Percentiles rank a stretch among this genome's conserved stretches.
These are phyloP conservation scores for Margarornis squamiger DNA, from an alignment of 2,797 vertebrate genomes.

Conservation along the genomic window DNA sequence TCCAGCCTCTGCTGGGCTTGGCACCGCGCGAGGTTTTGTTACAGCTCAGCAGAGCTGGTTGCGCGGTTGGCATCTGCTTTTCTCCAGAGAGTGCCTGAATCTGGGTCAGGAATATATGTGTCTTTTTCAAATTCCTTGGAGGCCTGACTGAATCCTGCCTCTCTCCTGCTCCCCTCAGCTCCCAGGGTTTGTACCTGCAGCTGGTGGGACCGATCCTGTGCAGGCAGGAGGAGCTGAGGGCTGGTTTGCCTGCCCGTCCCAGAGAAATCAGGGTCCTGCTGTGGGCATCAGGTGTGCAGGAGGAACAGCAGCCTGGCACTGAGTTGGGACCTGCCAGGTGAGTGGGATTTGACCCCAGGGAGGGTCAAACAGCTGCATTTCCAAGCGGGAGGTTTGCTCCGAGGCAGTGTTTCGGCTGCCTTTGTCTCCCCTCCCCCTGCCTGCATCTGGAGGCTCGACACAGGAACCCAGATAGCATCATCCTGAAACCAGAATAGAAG, in stretches of 20 bases:
- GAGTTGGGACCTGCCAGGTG: background rate
- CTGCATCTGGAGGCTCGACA: slow-evolving; percentile 37
- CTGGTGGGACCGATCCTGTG: background rate
- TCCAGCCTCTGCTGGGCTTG: background rate
- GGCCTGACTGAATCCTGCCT: slow-evolving; percentile 16
- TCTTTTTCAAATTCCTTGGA: slow-evolving; percentile 10
- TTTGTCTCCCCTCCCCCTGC: slow-evolving; percentile 43
- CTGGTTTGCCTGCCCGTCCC: background rate
- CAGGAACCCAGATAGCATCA: slow-evolving; percentile 69
- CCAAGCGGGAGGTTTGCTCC: background rate
- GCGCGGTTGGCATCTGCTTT: slow-evolving; percentile 56
- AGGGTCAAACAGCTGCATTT: background rate
- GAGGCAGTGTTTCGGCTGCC: background rate
- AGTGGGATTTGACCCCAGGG: background rate
- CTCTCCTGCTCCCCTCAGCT: background rate
- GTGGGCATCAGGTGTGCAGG: background rate
- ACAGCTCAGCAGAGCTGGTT: slow-evolving; percentile 55
- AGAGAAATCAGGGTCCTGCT: accelerated
- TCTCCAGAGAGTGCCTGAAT: slow-evolving; percentile 61
- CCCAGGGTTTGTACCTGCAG: slow-evolving; percentile 3
- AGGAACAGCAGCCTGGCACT: accelerated
- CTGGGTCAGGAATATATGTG: slow-evolving; percentile 71
- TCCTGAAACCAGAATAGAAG: slow-evolving; percentile 69
- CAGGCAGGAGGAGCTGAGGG: background rate
- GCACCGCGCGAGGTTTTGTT: slow-evolving; percentile 19